phyloP scores from a whole-genome alignment of 2,888 invertebrate species.

The Aphodius sticticus region DNA sequence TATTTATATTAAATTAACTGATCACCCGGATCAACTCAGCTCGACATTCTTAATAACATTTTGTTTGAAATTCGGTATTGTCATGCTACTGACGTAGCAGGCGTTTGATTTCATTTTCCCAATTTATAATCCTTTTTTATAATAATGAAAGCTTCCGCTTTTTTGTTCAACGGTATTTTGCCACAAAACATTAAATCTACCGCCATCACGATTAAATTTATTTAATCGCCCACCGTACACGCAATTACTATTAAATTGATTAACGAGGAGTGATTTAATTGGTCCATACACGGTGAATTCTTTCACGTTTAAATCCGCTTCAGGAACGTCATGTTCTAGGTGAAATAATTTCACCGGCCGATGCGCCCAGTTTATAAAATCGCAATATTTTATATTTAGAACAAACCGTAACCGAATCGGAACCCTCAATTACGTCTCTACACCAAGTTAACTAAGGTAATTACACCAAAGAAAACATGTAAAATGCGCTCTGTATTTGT shows the following conservation, averaged over 20 bases:
- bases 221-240: background rate
- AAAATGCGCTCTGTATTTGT: background rate
- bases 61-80: too few relatives aligned
- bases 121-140: too few relatives aligned
- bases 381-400: background rate
- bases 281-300: background rate
- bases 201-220: background rate
- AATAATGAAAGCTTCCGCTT: too few relatives aligned
- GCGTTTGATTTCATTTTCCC: too few relatives aligned
- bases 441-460: background rate
- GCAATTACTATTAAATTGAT: conserved; percentile 4
- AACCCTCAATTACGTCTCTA: background rate
- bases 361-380: background rate
- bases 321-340: background rate
- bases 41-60: too few relatives aligned
- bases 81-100: too few relatives aligned
- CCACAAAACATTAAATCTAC: background rate
- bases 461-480: background rate
- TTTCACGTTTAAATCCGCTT: background rate
- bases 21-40: too few relatives aligned
- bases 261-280: conserved; percentile 4
- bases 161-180: too few relatives aligned
- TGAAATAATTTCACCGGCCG: background rate
- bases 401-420: conserved; percentile 4
- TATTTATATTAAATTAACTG: too few relatives aligned